Evolutionary conservation across 1,140 invertebrate genomes (phyloP).

Genomic region (Micrasema longulum): DNA sequence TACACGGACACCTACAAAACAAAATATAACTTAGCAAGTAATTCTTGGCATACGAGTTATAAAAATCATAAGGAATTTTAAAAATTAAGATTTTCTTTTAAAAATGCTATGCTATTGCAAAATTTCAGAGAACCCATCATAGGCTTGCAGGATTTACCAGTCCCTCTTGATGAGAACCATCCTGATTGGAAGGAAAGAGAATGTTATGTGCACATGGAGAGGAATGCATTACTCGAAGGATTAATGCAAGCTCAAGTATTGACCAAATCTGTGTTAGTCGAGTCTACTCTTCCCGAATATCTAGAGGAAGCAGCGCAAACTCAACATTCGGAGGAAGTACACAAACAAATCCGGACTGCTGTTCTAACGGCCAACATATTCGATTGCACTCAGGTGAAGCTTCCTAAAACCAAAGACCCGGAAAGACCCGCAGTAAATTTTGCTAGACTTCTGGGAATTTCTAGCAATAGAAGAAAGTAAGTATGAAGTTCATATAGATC

Average conservation of each 20-base stretch:
- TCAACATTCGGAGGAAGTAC: constrained; percentile 65
- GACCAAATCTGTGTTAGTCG: constrained; percentile 78
- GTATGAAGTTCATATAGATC: constrained; percentile 55
- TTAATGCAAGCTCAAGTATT: constrained; percentile 78
- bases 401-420: constrained; percentile 79
- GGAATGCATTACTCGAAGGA: constrained; percentile 78
- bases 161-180: constrained; percentile 69
- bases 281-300: constrained; percentile 70
- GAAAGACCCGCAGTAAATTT: constrained; percentile 78
- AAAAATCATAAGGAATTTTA: no score
- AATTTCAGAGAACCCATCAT: constrained; percentile 66
- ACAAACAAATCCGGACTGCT: constrained; percentile 70
- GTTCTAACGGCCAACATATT: constrained; percentile 80
- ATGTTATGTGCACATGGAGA: constrained; percentile 71
- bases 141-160: constrained; percentile 59
- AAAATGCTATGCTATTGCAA: no score
- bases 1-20: no score
- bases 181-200: constrained; percentile 73
- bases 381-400: constrained; percentile 81
- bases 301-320: constrained; percentile 61
- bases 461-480: constrained; percentile 78
- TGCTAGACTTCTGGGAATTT: constrained; percentile 79
- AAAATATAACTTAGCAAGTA: no score
- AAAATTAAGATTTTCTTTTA: no score
- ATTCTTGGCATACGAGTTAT: no score